A percentile compares a stretch with the other conserved stretches of the same genome.
phyloP scores from a whole-genome alignment of 2,113 vertebrate genomes.

The Capreolus pygargus region DNA sequence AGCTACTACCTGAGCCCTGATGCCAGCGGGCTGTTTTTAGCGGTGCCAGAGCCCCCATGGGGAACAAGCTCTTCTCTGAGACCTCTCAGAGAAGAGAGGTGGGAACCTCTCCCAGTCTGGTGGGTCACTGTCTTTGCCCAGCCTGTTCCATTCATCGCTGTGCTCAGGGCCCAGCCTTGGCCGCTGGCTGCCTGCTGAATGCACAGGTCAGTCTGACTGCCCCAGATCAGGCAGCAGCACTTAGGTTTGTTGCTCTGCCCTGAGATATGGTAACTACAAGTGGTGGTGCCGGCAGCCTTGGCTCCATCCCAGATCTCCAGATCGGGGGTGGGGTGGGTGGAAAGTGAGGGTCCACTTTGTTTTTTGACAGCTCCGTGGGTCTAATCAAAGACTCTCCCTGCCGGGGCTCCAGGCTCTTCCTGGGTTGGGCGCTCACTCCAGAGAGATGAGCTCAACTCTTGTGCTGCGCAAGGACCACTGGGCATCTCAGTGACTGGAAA shows the following conservation, averaged over 20 bases:
- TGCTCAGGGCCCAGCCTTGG: background rate
- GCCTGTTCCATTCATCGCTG: background rate
- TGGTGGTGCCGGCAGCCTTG: slow-evolving; percentile 53
- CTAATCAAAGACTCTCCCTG: background rate
- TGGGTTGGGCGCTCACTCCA: background rate
- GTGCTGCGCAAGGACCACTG: background rate
- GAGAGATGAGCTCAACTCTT: background rate
- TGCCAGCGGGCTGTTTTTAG: background rate
- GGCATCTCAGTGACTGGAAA: background rate
- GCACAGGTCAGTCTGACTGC: background rate
- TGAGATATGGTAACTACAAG: slow-evolving; percentile 23
- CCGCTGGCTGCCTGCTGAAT: background rate
- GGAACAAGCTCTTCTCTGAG: background rate
- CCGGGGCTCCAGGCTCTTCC: background rate
- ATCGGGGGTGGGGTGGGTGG: background rate
- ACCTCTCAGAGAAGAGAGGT: no score
- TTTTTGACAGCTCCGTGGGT: background rate
- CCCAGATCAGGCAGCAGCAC: background rate
- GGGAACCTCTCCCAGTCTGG: background rate
- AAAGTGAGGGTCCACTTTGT: slow-evolving; percentile 1
- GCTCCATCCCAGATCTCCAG: background rate
- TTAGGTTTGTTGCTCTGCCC: background rate
- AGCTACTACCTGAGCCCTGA: background rate
- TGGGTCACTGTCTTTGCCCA: slow-evolving; percentile 14
- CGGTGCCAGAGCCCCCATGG: background rate